phyloP scores from a whole-genome alignment of 2,113 vertebrate species.

The Etia nguti region DNA sequence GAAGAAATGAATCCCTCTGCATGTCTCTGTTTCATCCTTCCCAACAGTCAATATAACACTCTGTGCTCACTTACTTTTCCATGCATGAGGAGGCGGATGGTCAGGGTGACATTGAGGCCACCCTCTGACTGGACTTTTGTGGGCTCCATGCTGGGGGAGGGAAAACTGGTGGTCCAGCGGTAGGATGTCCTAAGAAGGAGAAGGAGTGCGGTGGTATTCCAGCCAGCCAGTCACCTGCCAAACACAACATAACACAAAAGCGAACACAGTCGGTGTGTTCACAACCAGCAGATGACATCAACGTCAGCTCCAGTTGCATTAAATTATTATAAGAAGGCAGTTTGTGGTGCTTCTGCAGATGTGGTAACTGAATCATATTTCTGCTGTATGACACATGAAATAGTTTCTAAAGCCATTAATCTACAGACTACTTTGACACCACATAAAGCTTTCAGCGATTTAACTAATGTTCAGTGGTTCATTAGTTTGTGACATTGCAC shows the following conservation, averaged over 20 bases:
- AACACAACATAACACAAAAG: background rate
- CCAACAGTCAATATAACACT: background rate
- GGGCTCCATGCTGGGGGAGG: conserved; percentile 83
- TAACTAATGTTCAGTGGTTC: background rate
- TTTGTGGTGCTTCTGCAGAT: background rate
- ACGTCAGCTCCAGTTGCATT: background rate
- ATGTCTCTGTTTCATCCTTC: background rate
- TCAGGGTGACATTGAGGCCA: conserved; percentile 95
- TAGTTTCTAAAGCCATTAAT: background rate
- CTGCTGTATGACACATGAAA: background rate
- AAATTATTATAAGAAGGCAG: background rate
- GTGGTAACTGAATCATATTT: background rate
- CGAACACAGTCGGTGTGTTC: background rate
- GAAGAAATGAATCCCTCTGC: background rate
- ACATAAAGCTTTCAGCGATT: background rate
- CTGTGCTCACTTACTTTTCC: conserved; percentile 83
- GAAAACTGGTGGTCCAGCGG: background rate
- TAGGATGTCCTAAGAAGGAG: conserved; percentile 35
- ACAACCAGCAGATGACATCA: background rate
- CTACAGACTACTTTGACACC: background rate
- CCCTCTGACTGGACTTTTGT: conserved; percentile 91
- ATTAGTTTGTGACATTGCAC: background rate
- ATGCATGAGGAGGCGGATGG: conserved; percentile 97
- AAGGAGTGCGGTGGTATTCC: conserved; percentile 50
- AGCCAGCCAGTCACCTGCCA: conserved; percentile 79